phyloP scores from a whole-genome alignment of 2,888 invertebrate species.

The Drepanosiphum platanoidis region DNA sequence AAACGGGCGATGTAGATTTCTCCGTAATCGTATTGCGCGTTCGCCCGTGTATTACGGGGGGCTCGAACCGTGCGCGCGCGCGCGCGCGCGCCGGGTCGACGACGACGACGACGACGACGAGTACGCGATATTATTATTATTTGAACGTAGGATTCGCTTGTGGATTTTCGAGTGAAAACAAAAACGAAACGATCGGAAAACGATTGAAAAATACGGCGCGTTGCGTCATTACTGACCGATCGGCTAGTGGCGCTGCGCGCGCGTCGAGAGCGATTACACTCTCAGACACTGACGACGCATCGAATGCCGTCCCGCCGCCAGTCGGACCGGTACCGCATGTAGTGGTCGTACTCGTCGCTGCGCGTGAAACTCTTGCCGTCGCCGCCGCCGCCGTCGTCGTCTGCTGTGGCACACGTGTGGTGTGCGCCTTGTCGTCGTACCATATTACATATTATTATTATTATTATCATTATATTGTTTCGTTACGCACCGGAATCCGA shows the following conservation, averaged over 20 bases:
- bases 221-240: not conserved
- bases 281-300: not conserved
- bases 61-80: too few species aligned
- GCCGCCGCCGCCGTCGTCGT: not conserved
- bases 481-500: not conserved
- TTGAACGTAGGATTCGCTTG: not conserved
- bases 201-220: not conserved
- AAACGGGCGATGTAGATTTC: too few species aligned
- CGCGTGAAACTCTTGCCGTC: not conserved
- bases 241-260: conserved; percentile 30
- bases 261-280: conserved; percentile 27
- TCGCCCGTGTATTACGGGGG: too few species aligned
- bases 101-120: too few species aligned
- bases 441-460: not conserved
- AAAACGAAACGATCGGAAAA: not conserved
- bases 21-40: too few species aligned
- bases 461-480: not conserved
- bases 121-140: not conserved
- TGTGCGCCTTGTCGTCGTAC: not conserved
- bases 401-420: conserved; percentile 30
- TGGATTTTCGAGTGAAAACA: not conserved
- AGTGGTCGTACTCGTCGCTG: not conserved
- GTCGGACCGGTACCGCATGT: conserved; percentile 60
- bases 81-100: too few species aligned
- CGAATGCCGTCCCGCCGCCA: not conserved